These are phyloP conservation scores for Apeira syringaria DNA, from an alignment of 2,888 invertebrate genomes.

Conservation along the genomic window DNA sequence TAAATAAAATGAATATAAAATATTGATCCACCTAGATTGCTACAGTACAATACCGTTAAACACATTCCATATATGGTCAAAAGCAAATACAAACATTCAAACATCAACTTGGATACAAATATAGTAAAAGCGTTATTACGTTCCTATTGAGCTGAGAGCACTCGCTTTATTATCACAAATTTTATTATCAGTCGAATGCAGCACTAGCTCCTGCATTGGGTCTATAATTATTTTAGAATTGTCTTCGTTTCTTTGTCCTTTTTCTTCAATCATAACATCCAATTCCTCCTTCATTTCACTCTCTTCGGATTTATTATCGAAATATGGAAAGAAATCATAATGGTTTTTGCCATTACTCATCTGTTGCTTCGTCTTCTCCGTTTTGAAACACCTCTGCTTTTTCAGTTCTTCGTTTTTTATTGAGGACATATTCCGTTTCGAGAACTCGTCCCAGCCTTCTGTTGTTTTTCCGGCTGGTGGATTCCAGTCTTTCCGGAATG, in stretches of 20 bases:
- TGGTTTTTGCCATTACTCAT: conserved; percentile 68
- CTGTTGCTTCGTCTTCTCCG: conserved; percentile 51
- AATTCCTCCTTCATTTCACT: conserved; percentile 32
- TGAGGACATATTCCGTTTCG: conserved; percentile 67
- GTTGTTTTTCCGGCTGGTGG: conserved; percentile 58
- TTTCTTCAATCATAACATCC: conserved; percentile 21
- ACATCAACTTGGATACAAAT: conserved; percentile 55
- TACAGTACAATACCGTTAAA: conserved; percentile 34
- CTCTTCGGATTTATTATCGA: conserved; percentile 67
- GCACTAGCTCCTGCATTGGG: conserved; percentile 79
- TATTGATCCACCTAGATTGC: conserved; percentile 40
- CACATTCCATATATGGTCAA: conserved; percentile 37
- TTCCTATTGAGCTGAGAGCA: conserved; percentile 78
- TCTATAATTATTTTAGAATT: conserved; percentile 77
- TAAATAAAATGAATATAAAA: conserved; percentile 34
- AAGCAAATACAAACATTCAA: conserved; percentile 56
- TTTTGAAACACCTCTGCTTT: conserved; percentile 53
- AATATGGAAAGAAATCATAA: conserved; percentile 75
- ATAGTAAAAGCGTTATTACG: conserved; percentile 55
- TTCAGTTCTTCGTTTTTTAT: conserved; percentile 61
- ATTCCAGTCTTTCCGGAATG: conserved; percentile 70
- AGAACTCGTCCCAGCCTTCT: conserved; percentile 72
- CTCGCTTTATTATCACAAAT: conserved; percentile 80
- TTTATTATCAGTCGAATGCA: conserved; percentile 81
- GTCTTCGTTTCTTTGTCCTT: conserved; percentile 50